These are phyloP conservation scores for Pachyseris speciosa DNA, from an alignment of 64 coral and sea anemone genomes.

Conservation along the genomic window DNA sequence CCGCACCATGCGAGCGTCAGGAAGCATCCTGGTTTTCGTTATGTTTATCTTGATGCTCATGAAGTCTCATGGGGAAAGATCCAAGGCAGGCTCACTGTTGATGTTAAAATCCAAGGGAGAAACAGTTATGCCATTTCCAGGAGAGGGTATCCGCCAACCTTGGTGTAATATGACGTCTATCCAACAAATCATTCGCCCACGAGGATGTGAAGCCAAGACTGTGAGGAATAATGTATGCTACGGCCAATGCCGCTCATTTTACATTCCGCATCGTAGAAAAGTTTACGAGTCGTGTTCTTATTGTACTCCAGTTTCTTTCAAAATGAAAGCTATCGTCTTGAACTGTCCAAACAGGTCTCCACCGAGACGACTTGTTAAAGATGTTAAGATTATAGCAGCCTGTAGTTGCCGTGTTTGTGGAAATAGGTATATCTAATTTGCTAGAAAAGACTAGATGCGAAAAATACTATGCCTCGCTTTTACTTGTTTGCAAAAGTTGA, in stretches of 20 bases:
- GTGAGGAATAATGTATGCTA: slow-evolving; percentile 50
- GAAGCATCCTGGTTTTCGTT: neutral
- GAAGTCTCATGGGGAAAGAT: neutral
- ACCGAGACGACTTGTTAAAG: neutral
- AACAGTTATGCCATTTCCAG: neutral
- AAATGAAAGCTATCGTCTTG: slow-evolving; percentile 8
- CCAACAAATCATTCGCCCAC: slow-evolving; percentile 20
- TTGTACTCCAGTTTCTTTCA: slow-evolving; percentile 44
- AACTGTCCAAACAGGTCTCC: slow-evolving; percentile 14
- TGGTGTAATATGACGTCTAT: slow-evolving; percentile 42
- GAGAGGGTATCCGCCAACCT: neutral
- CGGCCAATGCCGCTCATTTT: slow-evolving; percentile 60
- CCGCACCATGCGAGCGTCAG: neutral
- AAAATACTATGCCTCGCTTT: too few species aligned
- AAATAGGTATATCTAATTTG: neutral
- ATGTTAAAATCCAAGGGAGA: neutral
- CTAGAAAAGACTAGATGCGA: neutral
- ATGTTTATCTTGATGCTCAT: neutral
- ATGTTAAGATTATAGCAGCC: slow-evolving; percentile 31
- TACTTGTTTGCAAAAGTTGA: too few species aligned
- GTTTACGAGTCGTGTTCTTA: slow-evolving; percentile 46
- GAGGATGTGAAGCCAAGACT: slow-evolving; percentile 24
- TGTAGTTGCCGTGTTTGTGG: slow-evolving; percentile 61
- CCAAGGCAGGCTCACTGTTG: neutral
- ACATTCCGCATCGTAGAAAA: slow-evolving; percentile 26